Evolutionary conservation across 2,113 vertebrate species (phyloP).

Genomic region (Plotosus lineatus): DNA sequence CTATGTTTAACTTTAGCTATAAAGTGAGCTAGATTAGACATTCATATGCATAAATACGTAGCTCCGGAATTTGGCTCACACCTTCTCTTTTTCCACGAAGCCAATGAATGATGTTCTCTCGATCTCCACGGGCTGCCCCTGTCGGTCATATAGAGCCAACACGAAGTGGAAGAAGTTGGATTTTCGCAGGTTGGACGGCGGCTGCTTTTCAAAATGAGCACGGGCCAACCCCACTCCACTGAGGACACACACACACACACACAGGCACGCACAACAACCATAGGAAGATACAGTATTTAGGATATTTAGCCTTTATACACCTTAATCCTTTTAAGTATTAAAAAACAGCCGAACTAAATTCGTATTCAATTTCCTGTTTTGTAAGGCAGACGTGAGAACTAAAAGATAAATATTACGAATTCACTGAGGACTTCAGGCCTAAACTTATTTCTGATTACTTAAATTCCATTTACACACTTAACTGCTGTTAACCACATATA

Average conservation of each 20-base stretch:
- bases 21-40: too few species aligned
- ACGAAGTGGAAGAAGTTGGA: constrained; percentile 99
- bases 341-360: not conserved
- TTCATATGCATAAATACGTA: too few species aligned
- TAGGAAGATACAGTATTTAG: too few species aligned
- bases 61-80: constrained; percentile 65
- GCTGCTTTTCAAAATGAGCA: constrained; percentile 99
- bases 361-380: not conserved
- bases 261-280: not conserved
- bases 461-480: not conserved
- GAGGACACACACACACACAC: constrained; percentile 69
- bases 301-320: not conserved
- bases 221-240: constrained; percentile 97
- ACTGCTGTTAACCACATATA: too few species aligned
- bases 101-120: constrained; percentile 95
- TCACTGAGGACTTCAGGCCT: not conserved
- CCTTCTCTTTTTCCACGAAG: constrained; percentile 98
- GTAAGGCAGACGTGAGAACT: not conserved
- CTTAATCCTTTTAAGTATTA: not conserved
- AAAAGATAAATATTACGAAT: not conserved
- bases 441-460: not conserved
- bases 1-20: too few species aligned
- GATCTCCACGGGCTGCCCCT: constrained; percentile 98
- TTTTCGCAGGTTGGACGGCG: constrained; percentile 95
- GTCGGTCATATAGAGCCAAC: constrained; percentile 94